phyloP scores from a whole-genome alignment of 1,140 invertebrate genomes.

The Whitmania pigra region DNA sequence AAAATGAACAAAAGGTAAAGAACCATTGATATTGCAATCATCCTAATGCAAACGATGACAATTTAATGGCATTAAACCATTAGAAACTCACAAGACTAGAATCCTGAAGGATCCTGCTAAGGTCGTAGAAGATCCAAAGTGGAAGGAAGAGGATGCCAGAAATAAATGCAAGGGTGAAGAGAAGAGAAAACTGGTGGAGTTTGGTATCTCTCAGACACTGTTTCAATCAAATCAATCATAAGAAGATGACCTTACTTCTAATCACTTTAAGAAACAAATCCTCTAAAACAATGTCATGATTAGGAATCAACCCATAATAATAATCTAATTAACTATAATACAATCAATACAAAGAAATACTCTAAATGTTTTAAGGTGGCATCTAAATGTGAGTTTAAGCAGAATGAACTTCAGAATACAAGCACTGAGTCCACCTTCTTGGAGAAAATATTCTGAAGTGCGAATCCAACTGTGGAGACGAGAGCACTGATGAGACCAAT shows the following conservation, averaged over 20 bases:
- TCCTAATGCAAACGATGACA: neutral
- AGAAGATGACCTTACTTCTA: no score
- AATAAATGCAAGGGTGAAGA: conserved; percentile 66
- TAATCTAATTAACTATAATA: no score
- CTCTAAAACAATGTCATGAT: no score
- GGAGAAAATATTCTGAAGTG: conserved; percentile 83
- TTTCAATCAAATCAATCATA: conserved; percentile 17
- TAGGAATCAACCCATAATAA: no score
- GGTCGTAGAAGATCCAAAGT: conserved; percentile 67
- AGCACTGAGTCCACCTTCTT: conserved; percentile 60
- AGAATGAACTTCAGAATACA: no score
- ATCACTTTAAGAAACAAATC: no score
- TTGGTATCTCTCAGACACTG: conserved; percentile 73
- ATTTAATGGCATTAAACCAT: conserved; percentile 3
- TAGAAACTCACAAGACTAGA: conserved; percentile 42
- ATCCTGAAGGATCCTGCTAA: conserved; percentile 53
- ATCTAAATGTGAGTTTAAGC: neutral
- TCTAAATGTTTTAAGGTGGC: neutral
- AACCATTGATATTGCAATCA: neutral
- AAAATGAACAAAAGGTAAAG: no score
- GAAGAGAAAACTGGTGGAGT: conserved; percentile 71
- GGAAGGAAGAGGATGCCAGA: conserved; percentile 73
- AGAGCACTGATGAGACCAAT: conserved; percentile 75
- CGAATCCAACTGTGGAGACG: conserved; percentile 75
- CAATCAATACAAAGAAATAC: no score